phyloP scores from a whole-genome alignment of 1,140 invertebrate species.

The Adelges cooleyi region DNA sequence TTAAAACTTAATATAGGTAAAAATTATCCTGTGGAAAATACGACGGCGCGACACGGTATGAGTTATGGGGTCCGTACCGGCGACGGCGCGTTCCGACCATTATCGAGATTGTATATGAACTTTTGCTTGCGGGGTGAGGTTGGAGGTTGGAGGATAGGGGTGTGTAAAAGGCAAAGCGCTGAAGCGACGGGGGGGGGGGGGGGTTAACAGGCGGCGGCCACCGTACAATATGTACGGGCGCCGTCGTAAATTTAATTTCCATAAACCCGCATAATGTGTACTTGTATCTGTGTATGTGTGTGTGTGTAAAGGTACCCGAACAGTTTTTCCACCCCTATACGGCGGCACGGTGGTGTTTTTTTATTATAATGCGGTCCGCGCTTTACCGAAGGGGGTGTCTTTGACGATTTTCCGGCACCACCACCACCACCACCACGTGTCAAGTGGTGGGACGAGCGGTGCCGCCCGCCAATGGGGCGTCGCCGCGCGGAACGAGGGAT shows the following conservation, averaged over 20 bases:
- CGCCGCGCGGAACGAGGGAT: conserved; percentile 8
- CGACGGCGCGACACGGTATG: not conserved
- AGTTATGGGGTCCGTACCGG: conserved; percentile 17
- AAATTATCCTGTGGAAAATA: too few species aligned
- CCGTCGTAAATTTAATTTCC: conserved; percentile 25
- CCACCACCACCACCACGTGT: not conserved
- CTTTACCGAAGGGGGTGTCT: not conserved
- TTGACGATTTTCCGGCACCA: conserved; percentile 24
- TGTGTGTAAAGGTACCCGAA: not conserved
- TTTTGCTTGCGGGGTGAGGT: not conserved
- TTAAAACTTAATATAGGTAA: too few species aligned
- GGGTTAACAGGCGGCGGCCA: not conserved
- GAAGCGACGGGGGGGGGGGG: not conserved
- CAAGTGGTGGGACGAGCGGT: too few species aligned
- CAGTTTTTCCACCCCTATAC: not conserved
- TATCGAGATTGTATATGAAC: conserved; percentile 18
- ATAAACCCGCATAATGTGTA: conserved; percentile 14
- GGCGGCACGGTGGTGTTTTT: not conserved
- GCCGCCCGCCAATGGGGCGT: conserved; percentile 23
- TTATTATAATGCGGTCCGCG: not conserved
- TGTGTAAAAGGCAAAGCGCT: not conserved
- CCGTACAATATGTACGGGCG: too few species aligned
- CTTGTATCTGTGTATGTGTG: not conserved
- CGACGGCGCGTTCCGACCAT: not conserved
- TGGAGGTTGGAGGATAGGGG: not conserved